Base-by-base conservation (phyloP, 2,113 vertebrate species). In the Hepsetus odoe region DNA sequence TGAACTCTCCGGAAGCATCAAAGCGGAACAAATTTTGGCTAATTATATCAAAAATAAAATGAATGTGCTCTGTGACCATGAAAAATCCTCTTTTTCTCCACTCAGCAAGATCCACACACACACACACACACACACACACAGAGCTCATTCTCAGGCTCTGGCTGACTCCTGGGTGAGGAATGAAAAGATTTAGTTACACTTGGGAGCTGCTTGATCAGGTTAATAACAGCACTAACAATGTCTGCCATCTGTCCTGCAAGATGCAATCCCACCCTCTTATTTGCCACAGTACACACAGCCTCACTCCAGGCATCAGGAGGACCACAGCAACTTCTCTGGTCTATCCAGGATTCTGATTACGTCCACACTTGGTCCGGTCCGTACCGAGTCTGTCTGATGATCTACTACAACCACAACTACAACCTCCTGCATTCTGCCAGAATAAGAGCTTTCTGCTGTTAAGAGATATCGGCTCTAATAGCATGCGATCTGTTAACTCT, bases 31-130 rank as follows among this genome's bases (percentile, higher is more conserved):
- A 79, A 84, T 73, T 55, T 68, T 32, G 35, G 61, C 80, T 84
- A 84, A 84, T 84, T 84, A 84, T 84, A 78, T 81, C 79, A 56
- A 70, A 80, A 80, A 80, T 80, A 83, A 83, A 68, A 74, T 44
- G 55, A 68, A 72, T 72, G 80, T 66, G 42, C 26, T 61, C 76
- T 44, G 55, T 84, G 80, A 79, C 67, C 80, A 69, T 82, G 72
- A 84, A 76, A 82, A 73, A 76, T 76, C 65, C 76, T 69, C 44
- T 18, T 80, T 76, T 61, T 76, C 72, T 68, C 76, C n/a, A 26
- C 68, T 68, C 68, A 80, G 76, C 68, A 67, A 58, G 74, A 79
- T 42, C 42, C 49, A 66, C 18, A 66, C 72, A 59, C 67, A 76
- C 33, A 64, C 64, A 68, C 65, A 22, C 33, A 33, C 55, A n/a